Base-by-base conservation (phyloP, 2,113 vertebrate genomes). In the Oncorhynchus kisutch region DNA sequence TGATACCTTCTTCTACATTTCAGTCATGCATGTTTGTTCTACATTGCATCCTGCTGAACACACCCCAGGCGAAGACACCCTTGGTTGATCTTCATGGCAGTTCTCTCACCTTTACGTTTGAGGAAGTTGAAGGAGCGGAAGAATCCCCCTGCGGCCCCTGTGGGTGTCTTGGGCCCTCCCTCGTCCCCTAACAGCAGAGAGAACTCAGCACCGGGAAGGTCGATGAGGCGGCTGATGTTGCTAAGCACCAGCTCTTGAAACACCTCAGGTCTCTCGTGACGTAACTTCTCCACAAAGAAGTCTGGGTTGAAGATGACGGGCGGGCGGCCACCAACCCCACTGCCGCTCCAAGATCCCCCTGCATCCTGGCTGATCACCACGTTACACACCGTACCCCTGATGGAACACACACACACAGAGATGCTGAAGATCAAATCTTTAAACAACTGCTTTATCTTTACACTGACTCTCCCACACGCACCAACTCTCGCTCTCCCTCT, bases 251-350 rank as follows among this genome's bases (percentile, higher is more conserved):
- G 88, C 90, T 99, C 97, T 0, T 95, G 94, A 90, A 99, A 99
- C 59, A 93, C 91, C 13, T 97, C 96, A 0, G 96, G 96, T 72
- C 91, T 95, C 87, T 98, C 97, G 54, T 99, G 97, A n/a, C 97
- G 96, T 29, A 99, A 94, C 71, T 99, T 99, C 86, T 99, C 98
- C 89, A 99, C 98, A 84, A 97, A 99, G 82, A 99, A 99, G 85
- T 99, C 98, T 0, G 96, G 98, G 88, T 98, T 98, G 92, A 98
- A 99, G 90, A 99, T 96, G 88, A 99, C 91, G 0, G 96, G 95
- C 64, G 94, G 94, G 66, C 89, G 95, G 64, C 91, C 73, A 0
- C 69, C 72, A 3, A 22, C 4, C 49, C 91, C 73, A 0, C 69
- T 57, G 65, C 91, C 73, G 0, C 69, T 72, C 0, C 3, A 27